Percentiles rank a stretch among this genome's conserved stretches.
phyloP scores from a whole-genome alignment of 2,888 invertebrate genomes.

The Galerucella pusilla region DNA sequence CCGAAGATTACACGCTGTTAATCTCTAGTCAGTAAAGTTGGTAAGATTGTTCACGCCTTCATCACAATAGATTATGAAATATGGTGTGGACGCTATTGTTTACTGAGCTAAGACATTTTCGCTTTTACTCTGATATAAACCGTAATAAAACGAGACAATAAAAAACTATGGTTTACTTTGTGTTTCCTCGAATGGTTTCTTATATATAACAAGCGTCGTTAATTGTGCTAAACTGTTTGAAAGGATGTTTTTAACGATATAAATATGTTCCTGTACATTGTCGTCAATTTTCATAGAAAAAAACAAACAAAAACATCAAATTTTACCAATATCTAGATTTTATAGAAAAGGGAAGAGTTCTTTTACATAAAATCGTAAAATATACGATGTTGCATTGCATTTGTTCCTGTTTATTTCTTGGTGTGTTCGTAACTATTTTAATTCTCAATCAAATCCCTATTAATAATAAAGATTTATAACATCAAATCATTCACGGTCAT shows the following conservation, averaged over 20 bases:
- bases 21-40: slow-evolving; percentile 62
- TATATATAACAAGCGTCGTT: slow-evolving; percentile 7
- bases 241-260: background rate
- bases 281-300: background rate
- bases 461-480: too few species aligned
- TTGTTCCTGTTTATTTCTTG: too few species aligned
- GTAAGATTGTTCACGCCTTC: slow-evolving; percentile 60
- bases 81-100: slow-evolving; percentile 56
- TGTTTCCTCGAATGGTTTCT: slow-evolving; percentile 38
- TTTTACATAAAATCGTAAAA: too few species aligned
- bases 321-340: too few species aligned
- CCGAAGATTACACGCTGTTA: slow-evolving; percentile 63
- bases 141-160: slow-evolving; percentile 42
- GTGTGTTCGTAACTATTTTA: too few species aligned
- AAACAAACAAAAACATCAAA: background rate
- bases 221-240: background rate
- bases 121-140: slow-evolving; percentile 45
- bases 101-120: slow-evolving; percentile 47
- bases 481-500: too few species aligned
- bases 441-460: too few species aligned
- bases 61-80: slow-evolving; percentile 62
- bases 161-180: slow-evolving; percentile 46
- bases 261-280: background rate
- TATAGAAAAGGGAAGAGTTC: too few species aligned
- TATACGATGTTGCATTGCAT: too few species aligned